Evolutionary conservation across 1,140 invertebrate genomes (phyloP), one percentile per base, ranked within the genome.

Genomic region (Gerris buenoi): DNA sequence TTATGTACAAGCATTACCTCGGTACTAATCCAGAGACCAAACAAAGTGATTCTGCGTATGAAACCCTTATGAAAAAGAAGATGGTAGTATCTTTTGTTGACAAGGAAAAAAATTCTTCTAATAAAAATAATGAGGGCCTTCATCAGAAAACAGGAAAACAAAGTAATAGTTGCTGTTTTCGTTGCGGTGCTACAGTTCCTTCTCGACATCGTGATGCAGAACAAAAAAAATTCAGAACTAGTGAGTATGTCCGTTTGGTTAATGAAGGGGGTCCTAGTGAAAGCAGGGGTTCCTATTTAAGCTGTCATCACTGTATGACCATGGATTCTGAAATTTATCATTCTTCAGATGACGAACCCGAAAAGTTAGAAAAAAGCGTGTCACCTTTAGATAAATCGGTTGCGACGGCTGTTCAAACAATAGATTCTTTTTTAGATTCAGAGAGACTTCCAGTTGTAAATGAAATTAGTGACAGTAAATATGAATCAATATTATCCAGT

Each of bases 371-470:
- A 22, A 60, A 60, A 60, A 14, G 58, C 22, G 3, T 5, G 5
- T 60, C 58, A 15, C 58, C 58, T 13, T 60, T 60, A 60, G 58
- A 60, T 60, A 60, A 25, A 22, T 60, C 58, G 3, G 58, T 60
- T 60, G 58, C 58, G 3, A 60, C 23, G 22, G 58, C 15, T 22
- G 58, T 60, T 22, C 58, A 60, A 60, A 60, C 58, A 13, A 60
- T 25, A 3, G 58, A 60, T 60, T 60, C 58, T 22, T 60, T 60
- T 60, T 60, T 60, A 60, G 58, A 60, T 22, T 60, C 58, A 60
- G 58, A 60, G 23, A 60, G 58, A 25, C 23, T 60, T 60, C 15
- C 23, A 25, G 58, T 46, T 46, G 18, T 46, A 60, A 22, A 25
- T 22, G 58, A 60, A 22, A 60, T 15, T 60, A 22, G 23, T 60